Percentiles rank a stretch among this genome's conserved stretches.
Conservation (phyloP, 2,113 vertebrate genomes). For the Tinamus guttatus region DNA sequence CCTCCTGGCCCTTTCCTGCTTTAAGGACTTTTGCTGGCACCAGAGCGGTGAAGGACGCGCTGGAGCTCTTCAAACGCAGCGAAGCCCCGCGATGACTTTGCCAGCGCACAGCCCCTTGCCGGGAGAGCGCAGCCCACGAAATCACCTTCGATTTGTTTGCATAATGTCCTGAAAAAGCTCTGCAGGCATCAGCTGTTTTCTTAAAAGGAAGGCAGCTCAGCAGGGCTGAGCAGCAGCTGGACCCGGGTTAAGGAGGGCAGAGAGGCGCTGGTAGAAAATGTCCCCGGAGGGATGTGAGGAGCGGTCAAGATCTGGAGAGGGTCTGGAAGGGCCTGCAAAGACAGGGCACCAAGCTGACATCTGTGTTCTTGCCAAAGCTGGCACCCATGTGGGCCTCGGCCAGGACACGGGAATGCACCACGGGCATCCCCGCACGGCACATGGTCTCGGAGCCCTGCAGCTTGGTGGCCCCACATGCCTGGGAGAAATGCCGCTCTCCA, state of each 20-base stretch:
- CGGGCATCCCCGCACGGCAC: too few relatives aligned
- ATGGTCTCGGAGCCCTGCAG: too few relatives aligned
- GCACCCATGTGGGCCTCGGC: too few relatives aligned
- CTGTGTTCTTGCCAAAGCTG: too few relatives aligned
- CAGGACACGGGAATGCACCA: too few relatives aligned
- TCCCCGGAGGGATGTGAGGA: neutral
- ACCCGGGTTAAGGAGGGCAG: neutral
- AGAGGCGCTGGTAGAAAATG: neutral
- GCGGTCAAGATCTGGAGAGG: neutral
- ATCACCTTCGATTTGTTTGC: neutral
- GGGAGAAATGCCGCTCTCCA: neutral
- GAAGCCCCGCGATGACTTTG: neutral
- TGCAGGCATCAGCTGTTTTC: neutral
- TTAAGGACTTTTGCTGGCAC: neutral
- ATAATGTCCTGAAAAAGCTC: neutral
- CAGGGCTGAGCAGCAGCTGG: neutral
- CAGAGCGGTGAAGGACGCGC: neutral
- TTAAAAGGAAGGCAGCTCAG: neutral
- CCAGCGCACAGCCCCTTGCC: neutral
- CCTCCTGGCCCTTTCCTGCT: neutral
- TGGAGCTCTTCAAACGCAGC: neutral
- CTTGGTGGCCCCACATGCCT: too few relatives aligned
- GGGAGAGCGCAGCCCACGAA: neutral
- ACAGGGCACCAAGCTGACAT: neutral
- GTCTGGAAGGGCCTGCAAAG: neutral